phyloP scores from a whole-genome alignment of 2,797 vertebrate species.

The Decapterus maruadsi region DNA sequence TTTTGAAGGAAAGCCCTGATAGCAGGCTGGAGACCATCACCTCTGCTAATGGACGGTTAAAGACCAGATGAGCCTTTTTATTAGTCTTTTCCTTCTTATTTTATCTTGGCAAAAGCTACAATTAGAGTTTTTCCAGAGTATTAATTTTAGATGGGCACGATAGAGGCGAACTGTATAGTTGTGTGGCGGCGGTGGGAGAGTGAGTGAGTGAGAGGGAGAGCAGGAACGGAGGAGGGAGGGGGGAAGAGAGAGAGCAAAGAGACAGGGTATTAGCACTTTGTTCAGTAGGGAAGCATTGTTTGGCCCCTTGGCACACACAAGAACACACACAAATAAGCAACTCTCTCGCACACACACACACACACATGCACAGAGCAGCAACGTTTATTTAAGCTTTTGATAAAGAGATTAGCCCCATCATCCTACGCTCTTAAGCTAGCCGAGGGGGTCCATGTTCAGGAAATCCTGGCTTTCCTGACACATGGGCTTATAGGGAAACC shows the following conservation, averaged over 20 bases:
- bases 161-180: not conserved
- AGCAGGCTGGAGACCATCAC: slow-evolving; percentile 53
- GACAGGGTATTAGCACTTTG: slow-evolving; percentile 75
- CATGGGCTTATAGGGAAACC: slow-evolving; percentile 56
- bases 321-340: slow-evolving; percentile 55
- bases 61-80: slow-evolving; percentile 14
- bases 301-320: slow-evolving; percentile 63
- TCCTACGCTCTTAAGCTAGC: slow-evolving; percentile 75
- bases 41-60: slow-evolving; percentile 44
- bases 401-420: slow-evolving; percentile 87
- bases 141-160: not conserved
- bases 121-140: slow-evolving; percentile 3
- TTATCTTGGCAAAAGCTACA: not conserved
- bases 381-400: slow-evolving; percentile 88
- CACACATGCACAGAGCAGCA: slow-evolving; percentile 50
- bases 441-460: slow-evolving; percentile 79
- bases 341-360: slow-evolving; percentile 40
- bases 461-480: slow-evolving; percentile 82
- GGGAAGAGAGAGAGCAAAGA: slow-evolving; percentile 53
- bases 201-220: slow-evolving; percentile 25
- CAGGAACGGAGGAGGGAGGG: slow-evolving; percentile 33
- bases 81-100: not conserved
- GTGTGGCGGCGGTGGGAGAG: not conserved
- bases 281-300: slow-evolving; percentile 72
- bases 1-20: slow-evolving; percentile 67